These are phyloP conservation scores for Synchiropus splendidus DNA, from an alignment of 2,113 vertebrate species.

Conservation along the genomic window DNA sequence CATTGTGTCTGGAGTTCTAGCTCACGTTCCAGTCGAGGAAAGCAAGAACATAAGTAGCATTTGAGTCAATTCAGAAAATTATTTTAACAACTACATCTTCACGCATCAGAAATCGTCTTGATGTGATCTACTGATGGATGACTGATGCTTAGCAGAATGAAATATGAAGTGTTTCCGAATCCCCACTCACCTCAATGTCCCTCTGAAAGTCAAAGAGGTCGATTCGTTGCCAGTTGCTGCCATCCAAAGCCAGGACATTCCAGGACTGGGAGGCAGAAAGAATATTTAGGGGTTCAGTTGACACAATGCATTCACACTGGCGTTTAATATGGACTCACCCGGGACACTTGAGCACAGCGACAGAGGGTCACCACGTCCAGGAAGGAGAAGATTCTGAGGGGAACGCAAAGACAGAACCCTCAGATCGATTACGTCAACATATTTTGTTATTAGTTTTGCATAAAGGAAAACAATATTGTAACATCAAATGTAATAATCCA, in stretches of 20 bases:
- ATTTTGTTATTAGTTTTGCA: too few species aligned
- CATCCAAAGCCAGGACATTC: conserved; percentile 96
- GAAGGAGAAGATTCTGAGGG: conserved; percentile 95
- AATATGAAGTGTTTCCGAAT: background rate
- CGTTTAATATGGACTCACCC: conserved; percentile 74
- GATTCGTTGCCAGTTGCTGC: conserved; percentile 98
- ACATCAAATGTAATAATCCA: too few species aligned
- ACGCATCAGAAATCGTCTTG: background rate
- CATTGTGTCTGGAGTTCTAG: too few species aligned
- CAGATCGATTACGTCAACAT: too few species aligned
- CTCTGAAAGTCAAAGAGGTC: conserved; percentile 99
- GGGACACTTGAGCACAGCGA: conserved; percentile 96
- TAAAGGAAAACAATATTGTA: too few species aligned
- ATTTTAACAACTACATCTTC: background rate
- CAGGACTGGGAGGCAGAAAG: conserved; percentile 73
- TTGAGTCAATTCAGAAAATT: background rate
- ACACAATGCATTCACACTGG: background rate
- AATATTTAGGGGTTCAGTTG: conserved; percentile 6
- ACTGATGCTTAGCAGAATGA: too few species aligned
- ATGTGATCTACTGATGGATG: background rate
- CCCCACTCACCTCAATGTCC: conserved; percentile 86
- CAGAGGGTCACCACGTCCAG: conserved; percentile 98
- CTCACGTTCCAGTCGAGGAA: too few species aligned
- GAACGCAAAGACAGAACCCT: conserved; percentile 40
- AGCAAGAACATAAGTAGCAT: too few species aligned